Percentiles rank a stretch among this genome's conserved stretches.
Conservation (phyloP, 2,888 invertebrate genomes). For the Seira sanloemensis region DNA sequence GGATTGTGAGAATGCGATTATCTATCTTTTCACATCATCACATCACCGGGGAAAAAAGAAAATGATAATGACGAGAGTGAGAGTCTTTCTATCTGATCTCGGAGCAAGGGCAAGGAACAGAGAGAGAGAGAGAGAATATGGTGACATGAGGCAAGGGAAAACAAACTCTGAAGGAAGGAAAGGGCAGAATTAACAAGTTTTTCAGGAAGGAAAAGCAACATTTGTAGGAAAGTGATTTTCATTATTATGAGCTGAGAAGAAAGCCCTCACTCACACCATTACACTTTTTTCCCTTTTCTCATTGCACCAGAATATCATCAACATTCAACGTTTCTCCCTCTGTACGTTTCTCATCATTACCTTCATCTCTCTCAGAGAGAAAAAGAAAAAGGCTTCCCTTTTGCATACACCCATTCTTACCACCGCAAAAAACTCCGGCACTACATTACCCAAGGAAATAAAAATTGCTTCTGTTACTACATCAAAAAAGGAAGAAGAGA, state of each 20-base stretch:
- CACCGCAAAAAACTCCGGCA: not conserved
- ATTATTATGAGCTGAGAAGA: constrained; percentile 54
- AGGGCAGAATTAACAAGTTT: constrained; percentile 50
- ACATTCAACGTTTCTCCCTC: not conserved
- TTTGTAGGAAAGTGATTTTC: constrained; percentile 59
- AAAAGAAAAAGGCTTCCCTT: too few relatives aligned
- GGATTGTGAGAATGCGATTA: constrained; percentile 67
- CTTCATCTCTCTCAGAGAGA: not conserved
- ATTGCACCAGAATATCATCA: not conserved
- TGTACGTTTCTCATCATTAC: constrained; percentile 1
- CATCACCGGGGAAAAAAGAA: not conserved
- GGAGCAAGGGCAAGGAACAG: too few relatives aligned
- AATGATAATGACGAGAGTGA: not conserved
- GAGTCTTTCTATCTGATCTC: not conserved
- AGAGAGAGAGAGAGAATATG: not conserved
- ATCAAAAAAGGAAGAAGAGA: not conserved
- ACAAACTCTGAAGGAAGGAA: too few relatives aligned
- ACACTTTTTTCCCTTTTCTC: not conserved
- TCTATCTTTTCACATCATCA: constrained; percentile 62
- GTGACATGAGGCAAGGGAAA: not conserved
- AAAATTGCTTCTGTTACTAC: not conserved
- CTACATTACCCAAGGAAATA: too few relatives aligned
- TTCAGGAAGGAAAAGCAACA: constrained; percentile 60
- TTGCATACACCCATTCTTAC: not conserved
- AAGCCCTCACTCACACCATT: constrained; percentile 29